Conservation (phyloP, 2,888 invertebrate genomes). For the Trichogramma evanescens region DNA sequence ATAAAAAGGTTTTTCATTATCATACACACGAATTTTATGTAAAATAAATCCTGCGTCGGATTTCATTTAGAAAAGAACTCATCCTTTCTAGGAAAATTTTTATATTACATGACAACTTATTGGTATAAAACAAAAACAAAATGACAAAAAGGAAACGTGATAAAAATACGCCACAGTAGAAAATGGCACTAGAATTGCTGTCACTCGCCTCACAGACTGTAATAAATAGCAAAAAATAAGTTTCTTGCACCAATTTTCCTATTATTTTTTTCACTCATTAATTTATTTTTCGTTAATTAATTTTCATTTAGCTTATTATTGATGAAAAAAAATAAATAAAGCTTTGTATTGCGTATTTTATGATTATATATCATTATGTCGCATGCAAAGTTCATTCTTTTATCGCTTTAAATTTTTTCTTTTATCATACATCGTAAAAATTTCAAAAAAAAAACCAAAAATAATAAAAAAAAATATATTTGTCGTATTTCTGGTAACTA, state of each 20-base stretch:
- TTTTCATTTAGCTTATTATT: too few relatives aligned
- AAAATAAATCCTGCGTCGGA: too few relatives aligned
- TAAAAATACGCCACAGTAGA: slow-evolving; percentile 50
- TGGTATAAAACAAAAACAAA: too few relatives aligned
- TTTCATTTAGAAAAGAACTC: too few relatives aligned
- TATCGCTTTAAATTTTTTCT: slow-evolving; percentile 9
- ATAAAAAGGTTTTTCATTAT: too few relatives aligned
- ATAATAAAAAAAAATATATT: slow-evolving; percentile 9
- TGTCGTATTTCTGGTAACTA: neutral
- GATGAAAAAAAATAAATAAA: too few relatives aligned
- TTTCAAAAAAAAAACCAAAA: neutral
- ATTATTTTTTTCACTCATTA: slow-evolving; percentile 21
- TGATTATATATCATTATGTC: too few relatives aligned
- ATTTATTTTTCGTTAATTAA: slow-evolving; percentile 8
- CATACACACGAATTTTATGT: too few relatives aligned
- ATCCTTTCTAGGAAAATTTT: too few relatives aligned
- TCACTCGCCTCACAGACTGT: slow-evolving; percentile 42
- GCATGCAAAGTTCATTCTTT: too few relatives aligned
- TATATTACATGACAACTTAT: too few relatives aligned
- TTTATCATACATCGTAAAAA: slow-evolving; percentile 10
- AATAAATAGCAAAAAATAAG: slow-evolving; percentile 39
- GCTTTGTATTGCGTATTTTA: too few relatives aligned
- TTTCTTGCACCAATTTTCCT: slow-evolving; percentile 31
- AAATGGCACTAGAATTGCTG: slow-evolving; percentile 55
- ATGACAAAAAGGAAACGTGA: slow-evolving; percentile 18